These are phyloP conservation scores for Drosophila nigricruria DNA, from an alignment of 2,888 invertebrate species.

Conservation along the genomic window DNA sequence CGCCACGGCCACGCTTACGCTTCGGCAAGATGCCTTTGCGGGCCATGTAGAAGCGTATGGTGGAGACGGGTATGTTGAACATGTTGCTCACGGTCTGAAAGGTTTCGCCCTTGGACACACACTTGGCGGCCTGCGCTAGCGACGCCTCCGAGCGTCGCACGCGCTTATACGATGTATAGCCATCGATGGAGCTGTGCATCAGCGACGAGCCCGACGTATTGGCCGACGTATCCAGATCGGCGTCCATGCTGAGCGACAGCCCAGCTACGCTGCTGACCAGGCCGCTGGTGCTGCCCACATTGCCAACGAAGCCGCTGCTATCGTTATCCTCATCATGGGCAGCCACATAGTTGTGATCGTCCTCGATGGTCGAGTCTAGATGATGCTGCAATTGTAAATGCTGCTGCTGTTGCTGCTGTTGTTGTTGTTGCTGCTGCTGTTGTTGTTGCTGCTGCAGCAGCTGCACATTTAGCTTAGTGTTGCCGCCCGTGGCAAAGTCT, in stretches of 20 bases:
- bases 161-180: slow-evolving; percentile 84
- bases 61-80: slow-evolving; percentile 95
- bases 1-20: slow-evolving; percentile 91
- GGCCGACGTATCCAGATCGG: slow-evolving; percentile 75
- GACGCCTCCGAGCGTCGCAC: slow-evolving; percentile 92
- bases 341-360: slow-evolving; percentile 82
- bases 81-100: slow-evolving; percentile 95
- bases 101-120: slow-evolving; percentile 94
- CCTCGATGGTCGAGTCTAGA: slow-evolving; percentile 78
- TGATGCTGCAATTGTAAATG: slow-evolving; percentile 48
- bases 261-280: slow-evolving; percentile 33
- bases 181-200: slow-evolving; percentile 68
- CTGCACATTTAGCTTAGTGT: slow-evolving; percentile 50
- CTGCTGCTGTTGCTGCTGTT: slow-evolving; percentile 39
- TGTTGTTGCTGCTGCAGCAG: slow-evolving; percentile 33
- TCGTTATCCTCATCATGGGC: slow-evolving; percentile 82
- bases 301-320: slow-evolving; percentile 69
- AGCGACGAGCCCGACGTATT: slow-evolving; percentile 63
- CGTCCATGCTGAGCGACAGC: slow-evolving; percentile 66
- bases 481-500: slow-evolving; percentile 44
- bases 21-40: slow-evolving; percentile 92
- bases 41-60: slow-evolving; percentile 95
- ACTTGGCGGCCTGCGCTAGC: slow-evolving; percentile 92
- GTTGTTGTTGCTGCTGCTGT: slow-evolving; percentile 38
- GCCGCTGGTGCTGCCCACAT: slow-evolving; percentile 10